Evolutionary conservation across 2,888 invertebrate genomes (phyloP).

Genomic region (Apodemia zela): DNA sequence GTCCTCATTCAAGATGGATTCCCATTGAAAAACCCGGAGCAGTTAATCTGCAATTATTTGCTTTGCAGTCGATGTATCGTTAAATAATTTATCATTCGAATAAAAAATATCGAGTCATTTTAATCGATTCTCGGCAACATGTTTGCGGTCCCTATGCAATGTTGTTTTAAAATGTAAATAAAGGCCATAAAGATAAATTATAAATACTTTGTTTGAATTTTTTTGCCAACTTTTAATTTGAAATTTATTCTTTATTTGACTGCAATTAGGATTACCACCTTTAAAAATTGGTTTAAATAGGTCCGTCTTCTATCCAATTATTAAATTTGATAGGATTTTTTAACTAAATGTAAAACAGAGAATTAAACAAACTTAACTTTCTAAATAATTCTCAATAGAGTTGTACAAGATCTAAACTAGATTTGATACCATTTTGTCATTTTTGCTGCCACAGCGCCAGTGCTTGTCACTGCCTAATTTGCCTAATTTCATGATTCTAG

Average conservation of each 20-base stretch:
- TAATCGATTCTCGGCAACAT: constrained; percentile 17
- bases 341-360: too few species aligned
- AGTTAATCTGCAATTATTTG: constrained; percentile 17
- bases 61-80: constrained; percentile 16
- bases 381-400: too few species aligned
- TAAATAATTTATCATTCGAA: constrained; percentile 21
- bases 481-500: too few species aligned
- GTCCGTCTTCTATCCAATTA: too few species aligned
- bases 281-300: too few species aligned
- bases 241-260: not conserved
- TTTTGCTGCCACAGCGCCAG: too few species aligned
- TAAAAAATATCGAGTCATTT: constrained; percentile 25
- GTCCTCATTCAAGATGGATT: constrained; percentile 3
- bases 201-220: constrained; percentile 10
- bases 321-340: too few species aligned
- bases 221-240: not conserved
- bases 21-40: constrained; percentile 38
- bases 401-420: too few species aligned
- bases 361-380: too few species aligned
- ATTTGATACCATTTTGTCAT: too few species aligned
- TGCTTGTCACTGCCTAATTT: too few species aligned
- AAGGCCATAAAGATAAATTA: constrained; percentile 4
- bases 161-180: constrained; percentile 16
- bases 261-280: not conserved
- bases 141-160: constrained; percentile 1